Percentiles rank a stretch among this genome's conserved stretches.
phyloP scores from a whole-genome alignment of 2,113 vertebrate species.

The Casuarius casuarius region DNA sequence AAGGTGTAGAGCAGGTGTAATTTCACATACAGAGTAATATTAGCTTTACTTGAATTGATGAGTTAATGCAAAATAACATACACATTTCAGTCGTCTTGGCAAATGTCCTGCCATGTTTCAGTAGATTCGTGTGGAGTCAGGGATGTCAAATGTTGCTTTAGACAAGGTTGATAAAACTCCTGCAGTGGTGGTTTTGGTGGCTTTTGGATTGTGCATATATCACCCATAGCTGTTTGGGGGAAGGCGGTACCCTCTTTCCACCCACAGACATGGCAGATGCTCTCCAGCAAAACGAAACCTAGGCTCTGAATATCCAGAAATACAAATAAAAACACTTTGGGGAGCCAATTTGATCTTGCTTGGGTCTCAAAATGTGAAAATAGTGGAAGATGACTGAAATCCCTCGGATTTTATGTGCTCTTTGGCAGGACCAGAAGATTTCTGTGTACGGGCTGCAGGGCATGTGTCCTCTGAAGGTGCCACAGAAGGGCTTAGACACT shows the following conservation, averaged over 20 bases:
- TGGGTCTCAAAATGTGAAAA: background rate
- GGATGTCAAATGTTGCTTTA: background rate
- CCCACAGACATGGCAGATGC: background rate
- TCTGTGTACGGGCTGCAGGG: conserved; percentile 94
- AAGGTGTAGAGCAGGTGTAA: background rate
- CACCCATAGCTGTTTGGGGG: background rate
- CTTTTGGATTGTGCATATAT: background rate
- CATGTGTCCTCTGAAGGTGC: conserved; percentile 93
- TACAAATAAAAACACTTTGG: background rate
- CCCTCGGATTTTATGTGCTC: background rate
- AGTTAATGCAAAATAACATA: background rate
- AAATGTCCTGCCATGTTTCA: background rate
- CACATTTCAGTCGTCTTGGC: background rate
- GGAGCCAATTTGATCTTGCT: background rate
- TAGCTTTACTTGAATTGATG: background rate
- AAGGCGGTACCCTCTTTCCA: background rate
- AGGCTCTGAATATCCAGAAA: background rate
- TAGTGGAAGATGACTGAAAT: background rate
- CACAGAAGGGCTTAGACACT: conserved; percentile 87
- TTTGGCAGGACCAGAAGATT: conserved; percentile 91
- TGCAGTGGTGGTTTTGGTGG: background rate
- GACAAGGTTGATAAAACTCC: background rate
- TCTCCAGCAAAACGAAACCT: background rate
- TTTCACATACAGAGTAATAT: background rate
- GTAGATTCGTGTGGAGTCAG: background rate